Percentiles rank a stretch among this genome's conserved stretches.
phyloP scores from a whole-genome alignment of 2,888 invertebrate genomes.

The Ypsolopha scabrella region DNA sequence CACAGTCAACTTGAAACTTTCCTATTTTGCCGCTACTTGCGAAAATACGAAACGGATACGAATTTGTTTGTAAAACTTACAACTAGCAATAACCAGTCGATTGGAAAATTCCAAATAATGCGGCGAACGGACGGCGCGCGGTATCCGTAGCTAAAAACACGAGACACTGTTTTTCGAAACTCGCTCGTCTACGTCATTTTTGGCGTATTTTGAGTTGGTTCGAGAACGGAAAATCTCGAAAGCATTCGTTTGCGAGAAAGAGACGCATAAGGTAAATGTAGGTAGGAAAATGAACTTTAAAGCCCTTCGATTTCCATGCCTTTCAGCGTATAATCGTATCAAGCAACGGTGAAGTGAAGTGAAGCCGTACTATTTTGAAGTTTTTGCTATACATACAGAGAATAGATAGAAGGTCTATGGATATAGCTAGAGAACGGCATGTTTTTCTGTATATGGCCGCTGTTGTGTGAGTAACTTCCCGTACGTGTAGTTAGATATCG shows the following conservation, averaged over 20 bases:
- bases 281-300: conserved; percentile 50
- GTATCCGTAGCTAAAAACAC: conserved; percentile 54
- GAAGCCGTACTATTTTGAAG: conserved; percentile 66
- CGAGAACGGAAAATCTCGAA: conserved; percentile 68
- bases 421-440: conserved; percentile 46
- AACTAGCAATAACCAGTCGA: conserved; percentile 60
- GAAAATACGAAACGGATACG: conserved; percentile 61
- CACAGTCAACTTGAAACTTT: conserved; percentile 50
- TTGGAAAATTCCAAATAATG: conserved; percentile 74
- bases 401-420: conserved; percentile 31
- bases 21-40: conserved; percentile 57
- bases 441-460: conserved; percentile 54
- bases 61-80: conserved; percentile 66
- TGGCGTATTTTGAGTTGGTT: conserved; percentile 70
- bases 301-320: conserved; percentile 30
- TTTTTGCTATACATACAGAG: conserved; percentile 46
- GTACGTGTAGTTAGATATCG: conserved; percentile 49
- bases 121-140: conserved; percentile 39
- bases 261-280: conserved; percentile 29
- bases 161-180: conserved; percentile 67
- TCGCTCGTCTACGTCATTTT: conserved; percentile 61
- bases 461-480: conserved; percentile 34
- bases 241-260: conserved; percentile 57
- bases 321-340: conserved; percentile 39
- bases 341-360: conserved; percentile 32